phyloP scores from a whole-genome alignment of 2,797 vertebrate genomes.

The Eupleurogrammus muticus region DNA sequence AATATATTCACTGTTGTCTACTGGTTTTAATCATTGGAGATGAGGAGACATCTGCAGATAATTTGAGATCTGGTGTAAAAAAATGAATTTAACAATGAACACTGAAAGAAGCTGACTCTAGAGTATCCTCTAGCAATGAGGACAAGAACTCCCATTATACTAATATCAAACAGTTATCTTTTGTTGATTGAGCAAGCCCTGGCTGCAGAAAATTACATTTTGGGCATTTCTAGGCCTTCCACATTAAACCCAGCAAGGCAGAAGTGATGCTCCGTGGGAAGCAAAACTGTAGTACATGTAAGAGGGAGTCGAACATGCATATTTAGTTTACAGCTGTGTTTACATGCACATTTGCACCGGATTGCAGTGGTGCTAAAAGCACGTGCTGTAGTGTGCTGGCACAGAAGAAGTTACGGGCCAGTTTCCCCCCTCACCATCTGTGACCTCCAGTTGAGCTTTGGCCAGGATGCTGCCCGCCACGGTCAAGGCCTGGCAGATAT shows the following conservation, averaged over 20 bases:
- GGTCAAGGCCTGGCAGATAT: slow-evolving; percentile 98
- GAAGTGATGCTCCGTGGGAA: not conserved
- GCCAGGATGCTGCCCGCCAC: slow-evolving; percentile 98
- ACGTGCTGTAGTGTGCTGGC: slow-evolving; percentile 37
- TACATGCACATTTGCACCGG: slow-evolving; percentile 5
- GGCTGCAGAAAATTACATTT: no score
- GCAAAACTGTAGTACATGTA: slow-evolving; percentile 13
- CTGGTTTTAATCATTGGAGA: no score
- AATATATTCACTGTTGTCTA: no score
- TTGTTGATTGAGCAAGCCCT: no score
- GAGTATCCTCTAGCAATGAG: no score
- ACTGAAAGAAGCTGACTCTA: no score
- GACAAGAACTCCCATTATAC: no score
- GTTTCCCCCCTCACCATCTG: slow-evolving; percentile 90
- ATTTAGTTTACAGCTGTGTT: not conserved
- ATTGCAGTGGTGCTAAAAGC: slow-evolving; percentile 9
- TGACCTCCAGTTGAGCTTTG: slow-evolving; percentile 99
- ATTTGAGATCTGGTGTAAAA: no score
- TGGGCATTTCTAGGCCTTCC: not conserved
- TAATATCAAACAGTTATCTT: no score
- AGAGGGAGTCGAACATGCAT: not conserved
- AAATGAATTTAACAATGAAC: no score
- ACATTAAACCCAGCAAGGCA: slow-evolving; percentile 13
- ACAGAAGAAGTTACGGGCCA: slow-evolving; percentile 20
- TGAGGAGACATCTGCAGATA: no score